Evolutionary conservation across 2,113 vertebrate genomes (phyloP).

Genomic region (Pseudopodoces humilis): DNA sequence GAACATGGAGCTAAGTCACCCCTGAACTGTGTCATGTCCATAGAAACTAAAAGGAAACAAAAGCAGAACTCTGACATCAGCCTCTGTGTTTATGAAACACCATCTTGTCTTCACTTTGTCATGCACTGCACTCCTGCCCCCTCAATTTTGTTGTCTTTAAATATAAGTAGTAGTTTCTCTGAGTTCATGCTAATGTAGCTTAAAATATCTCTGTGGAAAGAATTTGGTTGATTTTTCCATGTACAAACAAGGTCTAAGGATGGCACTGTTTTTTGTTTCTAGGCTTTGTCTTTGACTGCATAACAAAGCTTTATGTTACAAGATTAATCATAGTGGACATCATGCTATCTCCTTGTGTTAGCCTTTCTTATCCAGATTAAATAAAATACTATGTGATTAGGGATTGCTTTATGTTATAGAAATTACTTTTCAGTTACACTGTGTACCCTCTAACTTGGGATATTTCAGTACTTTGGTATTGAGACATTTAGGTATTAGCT

Average conservation of each 20-base stretch:
- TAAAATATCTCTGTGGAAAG: neutral
- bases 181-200: neutral
- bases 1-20: fast-evolving
- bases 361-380: neutral
- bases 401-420: neutral
- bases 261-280: neutral
- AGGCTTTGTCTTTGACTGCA: neutral
- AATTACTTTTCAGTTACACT: neutral
- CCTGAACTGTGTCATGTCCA: neutral
- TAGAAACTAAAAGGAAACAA: neutral
- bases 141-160: neutral
- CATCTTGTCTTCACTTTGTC: neutral
- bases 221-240: neutral
- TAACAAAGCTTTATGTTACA: neutral
- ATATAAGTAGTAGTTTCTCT: neutral
- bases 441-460: neutral
- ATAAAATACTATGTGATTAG: neutral
- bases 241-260: neutral
- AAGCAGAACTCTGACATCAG: neutral
- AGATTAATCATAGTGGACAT: neutral
- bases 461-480: neutral
- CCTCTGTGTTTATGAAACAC: fast-evolving
- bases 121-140: fast-evolving
- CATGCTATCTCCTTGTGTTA: neutral
- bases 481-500: neutral